These are phyloP conservation scores for Calyptommatus sinebrachiatus DNA, from an alignment of 2,113 vertebrate species.

Conservation along the genomic window DNA sequence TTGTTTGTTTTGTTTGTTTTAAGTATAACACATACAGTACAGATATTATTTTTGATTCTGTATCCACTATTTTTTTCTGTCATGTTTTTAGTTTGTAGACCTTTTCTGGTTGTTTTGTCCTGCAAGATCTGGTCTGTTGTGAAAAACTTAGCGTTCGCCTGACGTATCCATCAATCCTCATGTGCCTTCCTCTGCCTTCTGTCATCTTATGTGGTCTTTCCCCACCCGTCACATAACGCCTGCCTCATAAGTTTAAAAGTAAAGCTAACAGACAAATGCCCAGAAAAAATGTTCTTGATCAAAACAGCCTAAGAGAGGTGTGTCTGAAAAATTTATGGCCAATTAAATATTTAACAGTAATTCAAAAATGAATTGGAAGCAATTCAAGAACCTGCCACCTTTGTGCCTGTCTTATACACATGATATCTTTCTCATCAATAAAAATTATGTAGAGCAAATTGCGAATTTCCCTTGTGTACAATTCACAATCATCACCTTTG, in stretches of 20 bases:
- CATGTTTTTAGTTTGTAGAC: too few relatives aligned
- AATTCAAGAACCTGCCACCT: slow-evolving; percentile 9
- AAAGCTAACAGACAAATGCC: not conserved
- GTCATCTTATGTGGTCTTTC: not conserved
- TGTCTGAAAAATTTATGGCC: slow-evolving; percentile 1
- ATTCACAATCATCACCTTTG: slow-evolving; percentile 38
- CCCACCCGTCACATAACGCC: not conserved
- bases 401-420: not conserved
- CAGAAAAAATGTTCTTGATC: not conserved
- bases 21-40: too few relatives aligned
- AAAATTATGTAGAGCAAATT: slow-evolving; percentile 24
- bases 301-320: slow-evolving; percentile 3
- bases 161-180: not conserved
- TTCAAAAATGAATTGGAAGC: slow-evolving; percentile 37
- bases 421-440: slow-evolving; percentile 48
- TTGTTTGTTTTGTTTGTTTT: too few relatives aligned
- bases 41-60: too few relatives aligned
- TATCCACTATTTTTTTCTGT: too few relatives aligned
- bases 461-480: slow-evolving; percentile 39
- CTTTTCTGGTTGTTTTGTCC: not conserved
- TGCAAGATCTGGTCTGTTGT: not conserved
- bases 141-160: too few relatives aligned
- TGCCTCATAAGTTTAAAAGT: not conserved
- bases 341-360: slow-evolving; percentile 7
- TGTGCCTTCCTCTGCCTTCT: too few relatives aligned